Conservation (phyloP, 2,888 invertebrate species). For the Leptinotarsa juncta region DNA sequence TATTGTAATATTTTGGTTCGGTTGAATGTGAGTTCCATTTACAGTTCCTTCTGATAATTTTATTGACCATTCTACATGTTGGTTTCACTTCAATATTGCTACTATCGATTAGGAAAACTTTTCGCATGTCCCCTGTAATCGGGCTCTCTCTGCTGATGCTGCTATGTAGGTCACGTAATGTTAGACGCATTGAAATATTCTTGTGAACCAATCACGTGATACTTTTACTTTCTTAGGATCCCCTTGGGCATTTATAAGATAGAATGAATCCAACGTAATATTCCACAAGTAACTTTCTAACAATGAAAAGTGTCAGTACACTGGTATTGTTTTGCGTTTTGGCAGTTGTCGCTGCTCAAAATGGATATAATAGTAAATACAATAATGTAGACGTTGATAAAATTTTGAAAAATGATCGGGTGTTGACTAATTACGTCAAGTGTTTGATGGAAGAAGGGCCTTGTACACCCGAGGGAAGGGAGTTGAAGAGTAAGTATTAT, state of each 20-base stretch:
- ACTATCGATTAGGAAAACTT: neutral
- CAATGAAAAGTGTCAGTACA: slow-evolving; percentile 31
- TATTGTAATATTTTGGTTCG: too few species aligned
- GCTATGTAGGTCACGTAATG: slow-evolving; percentile 42
- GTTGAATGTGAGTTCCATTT: too few species aligned
- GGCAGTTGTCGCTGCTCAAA: slow-evolving; percentile 6
- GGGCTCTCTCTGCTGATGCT: slow-evolving; percentile 9
- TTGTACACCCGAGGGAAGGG: slow-evolving; percentile 77
- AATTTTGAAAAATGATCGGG: slow-evolving; percentile 73
- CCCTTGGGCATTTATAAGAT: slow-evolving; percentile 50
- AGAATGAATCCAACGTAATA: slow-evolving; percentile 32
- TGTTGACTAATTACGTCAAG: slow-evolving; percentile 74
- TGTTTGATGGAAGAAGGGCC: slow-evolving; percentile 74
- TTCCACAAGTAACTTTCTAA: slow-evolving; percentile 33
- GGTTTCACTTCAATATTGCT: neutral
- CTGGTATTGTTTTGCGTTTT: slow-evolving; percentile 16
- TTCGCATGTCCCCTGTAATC: neutral
- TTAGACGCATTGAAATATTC: slow-evolving; percentile 34
- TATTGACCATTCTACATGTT: neutral
- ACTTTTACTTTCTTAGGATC: slow-evolving; percentile 58
- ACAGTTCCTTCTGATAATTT: too few species aligned
- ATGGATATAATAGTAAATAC: slow-evolving; percentile 73
- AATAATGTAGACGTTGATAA: slow-evolving; percentile 77
- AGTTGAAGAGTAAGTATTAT: slow-evolving; percentile 73
- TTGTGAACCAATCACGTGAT: slow-evolving; percentile 46